phyloP scores from a whole-genome alignment of 2,113 vertebrate genomes.

The Thunnus maccoyii region DNA sequence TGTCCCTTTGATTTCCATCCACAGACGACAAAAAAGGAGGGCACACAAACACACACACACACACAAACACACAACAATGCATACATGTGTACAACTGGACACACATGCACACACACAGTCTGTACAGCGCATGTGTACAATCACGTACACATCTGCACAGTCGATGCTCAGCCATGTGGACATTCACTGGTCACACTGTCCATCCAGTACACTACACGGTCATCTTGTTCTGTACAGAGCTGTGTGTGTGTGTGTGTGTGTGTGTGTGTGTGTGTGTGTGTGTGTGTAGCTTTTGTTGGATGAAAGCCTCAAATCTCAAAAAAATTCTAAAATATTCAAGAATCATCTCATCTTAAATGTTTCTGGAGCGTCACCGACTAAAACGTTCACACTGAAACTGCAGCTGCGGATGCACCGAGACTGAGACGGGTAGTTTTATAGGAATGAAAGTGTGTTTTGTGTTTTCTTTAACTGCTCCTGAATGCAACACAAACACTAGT shows the following conservation, averaged over 20 bases:
- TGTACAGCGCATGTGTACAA: not conserved
- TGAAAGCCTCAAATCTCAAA: conserved; percentile 20
- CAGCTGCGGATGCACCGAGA: too few species aligned
- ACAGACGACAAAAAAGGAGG: conserved; percentile 61
- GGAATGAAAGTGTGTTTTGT: not conserved
- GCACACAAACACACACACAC: conserved; percentile 33
- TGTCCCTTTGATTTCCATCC: conserved; percentile 71
- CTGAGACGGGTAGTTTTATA: too few species aligned
- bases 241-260: conserved; percentile 4
- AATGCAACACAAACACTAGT: not conserved
- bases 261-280: conserved; percentile 28
- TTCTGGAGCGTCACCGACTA: too few species aligned
- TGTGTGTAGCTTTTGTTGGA: conserved; percentile 1
- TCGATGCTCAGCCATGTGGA: conserved; percentile 28
- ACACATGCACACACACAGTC: not conserved
- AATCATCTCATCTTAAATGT: not conserved
- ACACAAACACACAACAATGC: not conserved
- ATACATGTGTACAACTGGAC: not conserved
- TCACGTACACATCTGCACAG: conserved; percentile 1
- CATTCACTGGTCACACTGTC: not conserved
- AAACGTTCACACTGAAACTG: too few species aligned
- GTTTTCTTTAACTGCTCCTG: not conserved
- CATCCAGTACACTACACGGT: not conserved
- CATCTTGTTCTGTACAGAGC: not conserved
- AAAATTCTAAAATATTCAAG: conserved; percentile 16